Base-by-base conservation (phyloP, 2,888 invertebrate species). In the Cheilosia soror region DNA sequence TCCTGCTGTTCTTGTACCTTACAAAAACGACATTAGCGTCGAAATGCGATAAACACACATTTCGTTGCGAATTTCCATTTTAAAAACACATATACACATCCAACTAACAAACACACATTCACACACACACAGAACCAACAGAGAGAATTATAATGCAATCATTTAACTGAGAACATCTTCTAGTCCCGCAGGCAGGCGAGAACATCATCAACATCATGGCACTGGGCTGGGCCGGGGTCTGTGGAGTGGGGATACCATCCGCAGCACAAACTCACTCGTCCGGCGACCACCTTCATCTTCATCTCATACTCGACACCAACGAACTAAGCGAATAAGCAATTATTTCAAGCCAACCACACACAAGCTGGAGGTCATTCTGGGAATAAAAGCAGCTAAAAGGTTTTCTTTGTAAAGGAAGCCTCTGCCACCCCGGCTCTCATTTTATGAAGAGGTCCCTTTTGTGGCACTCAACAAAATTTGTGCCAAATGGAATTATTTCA, bases 311-410 rank as follows among this genome's bases (percentile, higher is more conserved):
- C 29, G 25, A 33, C n/a, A 57, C 57, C 42, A 80, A 29, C 37
- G 47, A 63, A 37, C 78, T 69, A 51, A 75, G 37, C 79, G 79
- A 84, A 84, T 75, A 84, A 84, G 75, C 79, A 84, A 71, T 84
- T 84, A 79, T 84, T 84, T 57, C 69, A 60, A 71, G 65, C 76
- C 75, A 84, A 63, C 57, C 62, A 71, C 58, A 76, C 65, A 71
- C 71, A 76, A 84, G 65, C 71, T 76, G 65, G 60, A 66, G 84
- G 84, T 80, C 80, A 71, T 75, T 75, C 55, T n/a, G 60, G 15
- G 69, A 83, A 78, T 73, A 78, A 73, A 73, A 83, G 73, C 78
- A 44, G 75, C 53, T 80, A 84, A 84, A 84, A 84, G 72, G 72
- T 78, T 87, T 81, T 77, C 77, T 80, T 77, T 81, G 85, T 82